These are phyloP conservation scores for Sterrhoptilus dennistouni DNA, from an alignment of 2,113 vertebrate species.

Conservation along the genomic window DNA sequence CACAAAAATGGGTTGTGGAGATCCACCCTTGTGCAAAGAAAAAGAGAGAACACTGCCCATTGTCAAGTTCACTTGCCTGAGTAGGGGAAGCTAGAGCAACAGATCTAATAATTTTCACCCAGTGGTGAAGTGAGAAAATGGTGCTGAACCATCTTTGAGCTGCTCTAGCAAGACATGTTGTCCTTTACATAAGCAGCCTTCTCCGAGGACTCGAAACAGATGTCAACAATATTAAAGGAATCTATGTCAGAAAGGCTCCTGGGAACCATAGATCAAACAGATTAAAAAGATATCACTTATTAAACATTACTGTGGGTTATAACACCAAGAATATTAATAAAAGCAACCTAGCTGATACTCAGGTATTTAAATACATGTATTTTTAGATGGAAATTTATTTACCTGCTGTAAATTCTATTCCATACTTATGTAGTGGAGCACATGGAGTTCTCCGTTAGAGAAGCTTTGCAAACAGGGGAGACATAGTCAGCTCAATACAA, in stretches of 20 bases:
- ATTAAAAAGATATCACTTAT: neutral
- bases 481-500: neutral
- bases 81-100: neutral
- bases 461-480: neutral
- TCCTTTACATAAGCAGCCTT: neutral
- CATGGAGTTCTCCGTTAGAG: neutral
- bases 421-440: neutral
- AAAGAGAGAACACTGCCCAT: neutral
- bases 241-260: neutral
- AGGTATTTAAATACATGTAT: neutral
- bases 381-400: neutral
- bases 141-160: neutral
- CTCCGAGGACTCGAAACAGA: neutral
- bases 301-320: neutral
- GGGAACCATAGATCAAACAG: neutral
- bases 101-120: fast-evolving
- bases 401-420: neutral
- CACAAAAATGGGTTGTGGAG: neutral
- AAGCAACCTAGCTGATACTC: neutral
- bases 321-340: neutral
- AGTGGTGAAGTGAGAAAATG: neutral
- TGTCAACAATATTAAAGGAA: neutral
- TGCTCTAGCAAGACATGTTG: neutral
- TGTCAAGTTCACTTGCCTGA: neutral
- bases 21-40: fast-evolving